Conservation (phyloP, 2,113 vertebrate genomes). For the Menura novaehollandiae region DNA sequence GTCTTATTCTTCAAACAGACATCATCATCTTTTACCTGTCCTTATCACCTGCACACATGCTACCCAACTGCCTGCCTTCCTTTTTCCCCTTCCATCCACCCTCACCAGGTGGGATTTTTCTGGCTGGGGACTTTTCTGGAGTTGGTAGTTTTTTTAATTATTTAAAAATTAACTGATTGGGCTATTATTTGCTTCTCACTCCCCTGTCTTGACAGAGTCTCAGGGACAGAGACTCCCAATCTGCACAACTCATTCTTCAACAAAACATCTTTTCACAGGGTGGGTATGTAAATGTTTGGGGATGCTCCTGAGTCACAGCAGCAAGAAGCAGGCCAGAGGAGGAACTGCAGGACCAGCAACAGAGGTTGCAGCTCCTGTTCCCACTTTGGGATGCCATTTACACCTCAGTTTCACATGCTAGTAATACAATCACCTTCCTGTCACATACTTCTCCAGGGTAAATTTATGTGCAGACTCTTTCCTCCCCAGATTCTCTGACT, state of each 20-base stretch:
- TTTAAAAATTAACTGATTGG: neutral
- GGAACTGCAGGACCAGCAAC: fast-evolving
- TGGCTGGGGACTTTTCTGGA: neutral
- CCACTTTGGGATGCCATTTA: neutral
- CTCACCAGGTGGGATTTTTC: neutral
- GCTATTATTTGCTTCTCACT: neutral
- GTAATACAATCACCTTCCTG: neutral
- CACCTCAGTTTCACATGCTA: neutral
- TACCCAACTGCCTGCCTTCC: neutral
- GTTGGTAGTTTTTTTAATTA: neutral
- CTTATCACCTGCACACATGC: neutral
- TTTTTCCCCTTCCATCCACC: neutral
- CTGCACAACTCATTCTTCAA: neutral
- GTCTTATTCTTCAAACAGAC: neutral
- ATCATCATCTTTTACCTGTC: neutral
- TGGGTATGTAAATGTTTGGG: neutral
- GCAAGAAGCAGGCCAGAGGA: neutral
- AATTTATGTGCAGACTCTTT: neutral
- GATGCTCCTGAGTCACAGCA: neutral
- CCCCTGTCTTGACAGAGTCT: fast-evolving
- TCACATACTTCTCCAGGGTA: neutral
- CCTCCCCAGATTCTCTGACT: neutral
- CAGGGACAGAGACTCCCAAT: neutral
- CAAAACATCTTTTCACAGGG: neutral
- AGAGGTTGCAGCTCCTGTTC: neutral